Evolutionary conservation across 2,113 vertebrate species (phyloP).

Genomic region (Periophthalmus modestus): DNA sequence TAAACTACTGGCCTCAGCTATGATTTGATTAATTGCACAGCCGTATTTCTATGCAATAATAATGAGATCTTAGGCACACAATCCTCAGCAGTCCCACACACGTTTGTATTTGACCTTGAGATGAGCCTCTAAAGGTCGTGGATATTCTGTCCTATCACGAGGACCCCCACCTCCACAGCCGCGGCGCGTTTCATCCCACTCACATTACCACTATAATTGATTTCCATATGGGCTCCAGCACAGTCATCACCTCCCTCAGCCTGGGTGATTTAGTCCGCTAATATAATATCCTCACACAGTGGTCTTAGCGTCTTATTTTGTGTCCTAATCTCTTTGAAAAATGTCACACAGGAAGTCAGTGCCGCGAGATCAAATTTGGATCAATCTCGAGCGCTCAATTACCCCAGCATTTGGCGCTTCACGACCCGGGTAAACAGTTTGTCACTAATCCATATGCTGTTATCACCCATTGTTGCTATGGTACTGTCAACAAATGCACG

Average conservation of each 20-base stretch:
- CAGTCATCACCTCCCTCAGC: slow-evolving; percentile 36
- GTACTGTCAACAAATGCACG: slow-evolving; percentile 33
- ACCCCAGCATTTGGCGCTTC: slow-evolving; percentile 63
- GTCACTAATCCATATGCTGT: slow-evolving; percentile 70
- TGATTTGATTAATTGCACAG: no score
- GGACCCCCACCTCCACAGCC: slow-evolving; percentile 26
- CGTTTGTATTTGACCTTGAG: slow-evolving; percentile 64
- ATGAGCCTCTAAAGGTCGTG: slow-evolving; percentile 59
- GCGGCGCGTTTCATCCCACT: slow-evolving; percentile 34
- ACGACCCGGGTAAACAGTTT: slow-evolving; percentile 63
- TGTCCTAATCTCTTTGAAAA: slow-evolving; percentile 44
- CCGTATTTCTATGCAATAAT: no score
- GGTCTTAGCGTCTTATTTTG: slow-evolving; percentile 10
- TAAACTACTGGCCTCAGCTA: no score
- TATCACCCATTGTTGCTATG: slow-evolving; percentile 52
- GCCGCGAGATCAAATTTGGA: slow-evolving; percentile 58
- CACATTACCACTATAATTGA: slow-evolving; percentile 52
- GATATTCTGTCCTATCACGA: slow-evolving; percentile 57
- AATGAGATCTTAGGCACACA: slow-evolving; percentile 16
- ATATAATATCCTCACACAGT: slow-evolving; percentile 38
- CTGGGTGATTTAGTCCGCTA: slow-evolving; percentile 29
- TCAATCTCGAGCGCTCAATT: slow-evolving; percentile 65
- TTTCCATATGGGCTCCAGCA: slow-evolving; percentile 40
- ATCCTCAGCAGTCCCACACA: slow-evolving; percentile 29
- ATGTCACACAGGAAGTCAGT: slow-evolving; percentile 45